These are phyloP conservation scores for Timema podura DNA, from an alignment of 2,888 invertebrate species.

Conservation along the genomic window DNA sequence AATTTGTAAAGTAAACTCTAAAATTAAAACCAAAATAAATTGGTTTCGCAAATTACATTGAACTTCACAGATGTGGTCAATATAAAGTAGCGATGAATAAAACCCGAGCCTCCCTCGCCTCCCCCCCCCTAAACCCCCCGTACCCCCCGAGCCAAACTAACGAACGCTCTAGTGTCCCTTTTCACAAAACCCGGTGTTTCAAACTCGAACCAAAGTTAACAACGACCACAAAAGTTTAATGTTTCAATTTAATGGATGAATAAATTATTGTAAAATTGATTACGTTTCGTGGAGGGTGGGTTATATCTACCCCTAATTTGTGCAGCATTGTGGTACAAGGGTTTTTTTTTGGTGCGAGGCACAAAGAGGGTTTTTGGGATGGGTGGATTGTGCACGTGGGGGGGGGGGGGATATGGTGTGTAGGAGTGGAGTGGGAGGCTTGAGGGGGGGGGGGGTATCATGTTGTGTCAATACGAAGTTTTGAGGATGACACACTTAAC, in stretches of 20 bases:
- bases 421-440: neutral
- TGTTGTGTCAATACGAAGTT: constrained; percentile 12
- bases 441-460: neutral
- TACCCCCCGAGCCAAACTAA: too few relatives aligned
- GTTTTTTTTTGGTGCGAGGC: neutral
- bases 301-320: neutral
- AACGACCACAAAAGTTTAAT: neutral
- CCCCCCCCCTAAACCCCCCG: too few relatives aligned
- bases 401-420: neutral
- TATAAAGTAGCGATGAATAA: too few relatives aligned
- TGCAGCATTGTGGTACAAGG: constrained; percentile 6
- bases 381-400: neutral
- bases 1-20: too few relatives aligned
- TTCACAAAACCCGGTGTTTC: too few relatives aligned
- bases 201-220: too few relatives aligned
- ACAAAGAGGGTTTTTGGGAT: neutral
- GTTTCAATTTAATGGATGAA: constrained; percentile 10
- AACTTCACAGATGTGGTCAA: too few relatives aligned
- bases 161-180: too few relatives aligned
- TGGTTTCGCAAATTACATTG: too few relatives aligned
- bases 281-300: constrained; percentile 6
- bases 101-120: too few relatives aligned
- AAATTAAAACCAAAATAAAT: too few relatives aligned
- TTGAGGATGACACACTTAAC: constrained; percentile 11
- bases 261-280: constrained; percentile 16